phyloP scores from a whole-genome alignment of 2,113 vertebrate species.

The Heterocephalus glaber region DNA sequence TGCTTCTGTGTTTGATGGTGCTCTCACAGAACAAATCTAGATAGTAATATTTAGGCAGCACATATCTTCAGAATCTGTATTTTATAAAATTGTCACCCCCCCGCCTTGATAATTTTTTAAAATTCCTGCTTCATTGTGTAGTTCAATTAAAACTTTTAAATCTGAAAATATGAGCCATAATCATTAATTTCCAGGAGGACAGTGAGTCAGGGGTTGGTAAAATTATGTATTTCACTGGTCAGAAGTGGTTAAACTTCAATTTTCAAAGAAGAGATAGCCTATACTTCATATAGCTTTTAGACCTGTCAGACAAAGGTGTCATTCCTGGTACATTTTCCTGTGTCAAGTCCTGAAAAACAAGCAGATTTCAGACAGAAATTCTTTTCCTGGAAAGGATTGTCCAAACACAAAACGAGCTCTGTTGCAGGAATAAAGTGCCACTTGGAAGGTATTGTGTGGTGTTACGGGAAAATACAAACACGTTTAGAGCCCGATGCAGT shows the following conservation, averaged over 20 bases:
- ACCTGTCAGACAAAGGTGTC: not conserved
- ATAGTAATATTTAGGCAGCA: not conserved
- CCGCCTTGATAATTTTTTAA: not conserved
- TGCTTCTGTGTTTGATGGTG: not conserved
- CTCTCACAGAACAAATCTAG: not conserved
- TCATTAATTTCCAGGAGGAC: not conserved
- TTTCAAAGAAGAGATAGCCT: not conserved
- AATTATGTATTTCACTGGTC: not conserved
- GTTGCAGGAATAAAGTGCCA: not conserved
- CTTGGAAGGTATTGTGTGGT: not conserved
- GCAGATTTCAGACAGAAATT: not conserved
- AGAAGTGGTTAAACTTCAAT: not conserved
- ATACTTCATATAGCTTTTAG: not conserved
- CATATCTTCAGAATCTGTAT: not conserved
- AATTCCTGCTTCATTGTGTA: not conserved
- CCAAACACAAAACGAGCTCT: not conserved
- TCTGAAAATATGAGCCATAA: not conserved
- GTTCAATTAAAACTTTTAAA: not conserved
- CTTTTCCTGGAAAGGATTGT: not conserved
- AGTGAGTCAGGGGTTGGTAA: not conserved
- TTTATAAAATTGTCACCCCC: constrained; percentile 30
- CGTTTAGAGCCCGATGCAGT: not conserved
- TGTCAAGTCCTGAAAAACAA: not conserved
- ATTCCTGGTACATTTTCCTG: not conserved
- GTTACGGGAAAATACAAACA: not conserved